Conservation (phyloP, 1,140 invertebrate genomes). For the Delia radicum region DNA sequence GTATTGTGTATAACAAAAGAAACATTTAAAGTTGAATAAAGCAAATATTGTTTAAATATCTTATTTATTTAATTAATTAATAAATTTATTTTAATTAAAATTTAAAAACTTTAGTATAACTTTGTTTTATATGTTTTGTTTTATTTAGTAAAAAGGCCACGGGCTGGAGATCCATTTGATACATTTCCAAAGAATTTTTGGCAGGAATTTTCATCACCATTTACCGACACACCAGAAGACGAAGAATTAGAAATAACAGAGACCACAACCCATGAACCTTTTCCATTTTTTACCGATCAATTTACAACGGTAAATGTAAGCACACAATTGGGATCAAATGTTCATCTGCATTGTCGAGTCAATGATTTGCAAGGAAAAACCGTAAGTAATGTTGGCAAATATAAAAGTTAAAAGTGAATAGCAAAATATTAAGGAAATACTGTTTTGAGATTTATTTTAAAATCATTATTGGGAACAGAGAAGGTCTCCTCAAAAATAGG, state of each 20-base stretch:
- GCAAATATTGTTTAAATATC: too few relatives aligned
- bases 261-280: conserved; percentile 61
- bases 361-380: conserved; percentile 74
- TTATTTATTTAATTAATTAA: too few relatives aligned
- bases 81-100: not conserved
- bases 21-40: not conserved
- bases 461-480: too few relatives aligned
- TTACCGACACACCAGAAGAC: conserved; percentile 58
- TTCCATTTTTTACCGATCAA: conserved; percentile 66
- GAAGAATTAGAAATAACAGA: conserved; percentile 52
- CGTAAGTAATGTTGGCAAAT: too few relatives aligned
- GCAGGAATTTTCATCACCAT: conserved; percentile 64
- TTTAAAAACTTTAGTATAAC: not conserved
- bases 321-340: conserved; percentile 66
- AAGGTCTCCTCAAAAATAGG: too few relatives aligned
- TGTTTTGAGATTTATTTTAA: too few relatives aligned
- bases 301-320: conserved; percentile 65
- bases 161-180: conserved; percentile 54
- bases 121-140: not conserved
- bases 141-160: conserved; percentile 48
- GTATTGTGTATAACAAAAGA: conserved; percentile 23
- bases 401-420: too few relatives aligned
- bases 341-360: conserved; percentile 70
- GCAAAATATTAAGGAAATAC: too few relatives aligned
- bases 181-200: conserved; percentile 61